These are phyloP conservation scores for Sceloporus tristichus DNA, from an alignment of 2,113 vertebrate genomes.

Conservation along the genomic window DNA sequence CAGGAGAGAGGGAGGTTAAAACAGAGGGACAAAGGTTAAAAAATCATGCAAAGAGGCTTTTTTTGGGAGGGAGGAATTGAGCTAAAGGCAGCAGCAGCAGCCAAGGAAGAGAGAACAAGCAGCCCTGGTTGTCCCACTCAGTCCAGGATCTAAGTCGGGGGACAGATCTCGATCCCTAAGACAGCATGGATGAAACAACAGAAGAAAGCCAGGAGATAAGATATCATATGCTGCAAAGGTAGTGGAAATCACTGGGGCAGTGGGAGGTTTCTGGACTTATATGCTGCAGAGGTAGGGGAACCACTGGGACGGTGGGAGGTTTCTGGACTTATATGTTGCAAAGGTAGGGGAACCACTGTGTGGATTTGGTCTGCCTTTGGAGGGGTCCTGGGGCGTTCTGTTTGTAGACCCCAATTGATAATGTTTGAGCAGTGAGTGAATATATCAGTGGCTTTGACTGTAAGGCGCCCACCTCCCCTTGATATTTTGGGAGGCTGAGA, in stretches of 20 bases:
- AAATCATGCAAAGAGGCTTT: constrained; percentile 31
- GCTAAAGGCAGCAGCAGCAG: constrained; percentile 53
- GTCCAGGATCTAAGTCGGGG: constrained; percentile 22
- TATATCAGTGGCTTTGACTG: no score
- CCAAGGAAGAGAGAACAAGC: neutral
- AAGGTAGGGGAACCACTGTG: no score
- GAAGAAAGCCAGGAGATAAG: constrained; percentile 74
- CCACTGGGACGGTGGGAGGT: no score
- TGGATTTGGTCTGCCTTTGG: no score
- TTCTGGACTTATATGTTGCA: neutral
- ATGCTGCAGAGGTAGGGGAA: no score
- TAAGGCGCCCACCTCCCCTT: no score
- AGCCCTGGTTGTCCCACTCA: neutral
- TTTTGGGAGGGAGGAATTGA: constrained; percentile 43
- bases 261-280: neutral
- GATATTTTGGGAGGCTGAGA: neutral
- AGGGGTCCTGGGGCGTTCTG: neutral
- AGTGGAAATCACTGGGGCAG: neutral
- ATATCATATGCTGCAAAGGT: constrained; percentile 82
- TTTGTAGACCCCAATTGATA: neutral
- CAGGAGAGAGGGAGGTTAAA: constrained; percentile 22
- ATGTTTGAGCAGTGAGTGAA: neutral
- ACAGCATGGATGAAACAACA: constrained; percentile 72
- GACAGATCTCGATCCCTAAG: constrained; percentile 39
- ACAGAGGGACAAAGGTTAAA: constrained; percentile 60